phyloP scores from a whole-genome alignment of 2,113 vertebrate species.

The Apistogramma diplotaenia region DNA sequence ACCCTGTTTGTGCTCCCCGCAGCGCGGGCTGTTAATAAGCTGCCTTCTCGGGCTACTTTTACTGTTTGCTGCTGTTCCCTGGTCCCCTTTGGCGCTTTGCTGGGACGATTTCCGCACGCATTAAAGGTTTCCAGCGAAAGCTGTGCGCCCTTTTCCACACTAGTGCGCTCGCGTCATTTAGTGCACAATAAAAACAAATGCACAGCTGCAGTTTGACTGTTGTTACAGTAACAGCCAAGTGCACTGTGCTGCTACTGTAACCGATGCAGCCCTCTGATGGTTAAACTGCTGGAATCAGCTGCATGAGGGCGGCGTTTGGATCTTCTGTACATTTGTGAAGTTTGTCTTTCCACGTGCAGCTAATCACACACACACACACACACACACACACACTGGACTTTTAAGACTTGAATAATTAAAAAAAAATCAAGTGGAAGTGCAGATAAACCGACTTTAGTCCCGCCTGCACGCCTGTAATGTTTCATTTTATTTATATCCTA shows the following conservation, averaged over 20 bases:
- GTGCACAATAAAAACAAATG: neutral
- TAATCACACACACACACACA: neutral
- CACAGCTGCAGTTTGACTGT: neutral
- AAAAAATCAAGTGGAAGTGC: accelerated
- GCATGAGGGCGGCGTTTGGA: neutral
- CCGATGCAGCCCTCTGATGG: neutral
- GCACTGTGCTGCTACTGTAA: neutral
- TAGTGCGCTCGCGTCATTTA: neutral
- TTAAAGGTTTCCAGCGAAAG: neutral
- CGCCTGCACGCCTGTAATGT: accelerated
- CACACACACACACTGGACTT: neutral
- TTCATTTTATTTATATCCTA: neutral
- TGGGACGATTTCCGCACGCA: neutral
- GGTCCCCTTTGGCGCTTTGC: no score
- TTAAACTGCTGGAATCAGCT: neutral
- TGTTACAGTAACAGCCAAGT: neutral
- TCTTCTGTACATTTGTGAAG: neutral
- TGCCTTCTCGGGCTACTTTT: neutral
- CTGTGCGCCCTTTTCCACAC: neutral
- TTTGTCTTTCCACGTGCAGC: neutral
- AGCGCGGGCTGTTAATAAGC: neutral
- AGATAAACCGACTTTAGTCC: neutral
- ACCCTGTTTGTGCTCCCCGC: neutral
- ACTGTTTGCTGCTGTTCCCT: neutral
- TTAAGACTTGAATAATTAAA: neutral